Evolutionary conservation across 2,797 vertebrate genomes (phyloP), one percentile per base, ranked within the genome.

Genomic region (Dendrocincla fuliginosa): DNA sequence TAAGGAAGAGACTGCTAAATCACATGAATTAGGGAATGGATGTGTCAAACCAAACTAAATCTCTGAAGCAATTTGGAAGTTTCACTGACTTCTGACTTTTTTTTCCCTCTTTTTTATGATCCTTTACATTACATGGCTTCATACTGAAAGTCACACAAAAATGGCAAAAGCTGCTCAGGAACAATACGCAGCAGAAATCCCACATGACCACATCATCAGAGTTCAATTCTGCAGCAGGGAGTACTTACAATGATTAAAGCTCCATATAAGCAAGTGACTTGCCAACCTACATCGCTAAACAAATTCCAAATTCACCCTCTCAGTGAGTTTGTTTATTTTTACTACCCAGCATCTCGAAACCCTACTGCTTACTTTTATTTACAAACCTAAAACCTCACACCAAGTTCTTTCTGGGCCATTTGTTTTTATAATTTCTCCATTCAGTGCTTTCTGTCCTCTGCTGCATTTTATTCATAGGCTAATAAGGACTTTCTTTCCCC

Each of bases 391-490:
- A 87, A 92, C 49, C 61, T 93, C 76, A 84, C 5, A 50, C 57
- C 65, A 77, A 78, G 69, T 78, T 92, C 32, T 86, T 88, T 84
- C 60, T 78, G 82, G 77, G 61, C 79, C 89, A 89, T 91, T 91
- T 92, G 47, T 80, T 92, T 95, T 92, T 57, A 69, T 69, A 87
- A 79, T 87, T 84, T 92, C 57, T 81, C 84, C 71, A 60, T 83
- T 78, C 79, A 55, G 53, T 30, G 57, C 50, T 65, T 81, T 86
- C 76, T 47, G 33, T 32, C 25, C 70, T 69, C 64, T 28, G 16
- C 49, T 28, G 57, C 64, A 78, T 52, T 92, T 96, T 83, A 85
- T 80, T 87, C 76, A 84, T 15, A 37, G 76, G 47, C 79, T 93
- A 92, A 88, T 71, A 75, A 93, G 39, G 70, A 69, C 35, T 47